Percentiles rank a stretch among this genome's conserved stretches.
Conservation (phyloP, 2,888 invertebrate genomes). For the Tigriopus californicus region DNA sequence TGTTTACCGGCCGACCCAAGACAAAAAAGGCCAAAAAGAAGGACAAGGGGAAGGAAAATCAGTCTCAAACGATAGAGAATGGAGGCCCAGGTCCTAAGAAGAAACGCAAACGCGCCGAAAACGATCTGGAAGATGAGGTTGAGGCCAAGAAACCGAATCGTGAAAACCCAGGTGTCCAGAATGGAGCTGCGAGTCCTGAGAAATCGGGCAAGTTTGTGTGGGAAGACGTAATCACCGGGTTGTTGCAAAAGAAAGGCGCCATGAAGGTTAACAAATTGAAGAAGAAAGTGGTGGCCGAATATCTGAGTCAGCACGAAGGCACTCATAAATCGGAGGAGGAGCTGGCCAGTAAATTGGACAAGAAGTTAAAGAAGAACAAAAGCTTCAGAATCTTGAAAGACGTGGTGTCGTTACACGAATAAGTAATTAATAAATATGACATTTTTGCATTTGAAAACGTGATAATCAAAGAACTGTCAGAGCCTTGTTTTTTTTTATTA, state of each 20-base stretch:
- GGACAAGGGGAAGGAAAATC: constrained; percentile 21
- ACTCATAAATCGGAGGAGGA: constrained; percentile 39
- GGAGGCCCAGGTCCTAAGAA: constrained; percentile 10
- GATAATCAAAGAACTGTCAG: too few species aligned
- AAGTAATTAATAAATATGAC: not conserved
- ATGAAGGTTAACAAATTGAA: constrained; percentile 50
- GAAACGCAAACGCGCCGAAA: constrained; percentile 16
- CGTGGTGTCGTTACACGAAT: not conserved
- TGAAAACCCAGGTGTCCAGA: not conserved
- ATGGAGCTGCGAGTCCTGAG: not conserved
- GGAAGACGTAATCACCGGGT: constrained; percentile 33
- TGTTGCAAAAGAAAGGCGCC: constrained; percentile 28
- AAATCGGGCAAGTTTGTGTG: constrained; percentile 31
- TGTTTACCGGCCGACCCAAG: constrained; percentile 32
- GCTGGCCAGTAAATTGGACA: constrained; percentile 47
- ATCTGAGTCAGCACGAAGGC: constrained; percentile 26
- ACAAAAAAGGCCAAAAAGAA: constrained; percentile 21
- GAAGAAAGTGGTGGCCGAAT: constrained; percentile 51
- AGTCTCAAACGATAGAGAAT: constrained; percentile 2
- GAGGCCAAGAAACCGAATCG: constrained; percentile 16
- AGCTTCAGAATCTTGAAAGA: constrained; percentile 9
- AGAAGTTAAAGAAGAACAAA: constrained; percentile 43
- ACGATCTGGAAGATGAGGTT: constrained; percentile 1
- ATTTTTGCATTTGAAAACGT: too few species aligned
- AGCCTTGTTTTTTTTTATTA: too few species aligned